Evolutionary conservation across 1,140 invertebrate species (phyloP).

Genomic region (Rhizoglyphus robini): DNA sequence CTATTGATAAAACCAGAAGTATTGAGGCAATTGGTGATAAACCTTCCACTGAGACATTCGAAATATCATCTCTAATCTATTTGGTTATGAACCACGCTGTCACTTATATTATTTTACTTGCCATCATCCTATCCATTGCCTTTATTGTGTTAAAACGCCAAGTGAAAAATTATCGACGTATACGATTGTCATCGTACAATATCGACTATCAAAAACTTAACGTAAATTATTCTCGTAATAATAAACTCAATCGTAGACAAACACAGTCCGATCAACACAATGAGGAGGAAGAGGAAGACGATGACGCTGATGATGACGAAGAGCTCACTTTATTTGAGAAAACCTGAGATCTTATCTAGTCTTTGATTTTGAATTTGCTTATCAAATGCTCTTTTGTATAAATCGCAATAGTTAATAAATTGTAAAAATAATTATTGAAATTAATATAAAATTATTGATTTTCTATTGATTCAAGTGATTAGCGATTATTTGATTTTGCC

Average conservation of each 20-base stretch:
- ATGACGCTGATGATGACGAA: constrained; percentile 15
- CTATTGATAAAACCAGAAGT: constrained; percentile 2
- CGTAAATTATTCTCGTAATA: not conserved
- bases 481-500: too few species aligned
- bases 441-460: too few species aligned
- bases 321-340: constrained; percentile 18
- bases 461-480: too few species aligned
- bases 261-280: not conserved
- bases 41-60: too few species aligned
- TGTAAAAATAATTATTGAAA: too few species aligned
- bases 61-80: not conserved
- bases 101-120: not conserved
- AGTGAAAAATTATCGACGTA: not conserved
- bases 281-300: not conserved
- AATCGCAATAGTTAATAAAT: too few species aligned
- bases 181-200: not conserved
- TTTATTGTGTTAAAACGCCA: not conserved
- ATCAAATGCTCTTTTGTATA: not conserved
- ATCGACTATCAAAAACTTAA: constrained; percentile 11
- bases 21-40: constrained; percentile 1
- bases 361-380: not conserved
- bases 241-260: not conserved
- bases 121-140: not conserved
- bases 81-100: not conserved
- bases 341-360: constrained; percentile 7